These are phyloP conservation scores for Cataglyphis albicans DNA, from an alignment of 2,888 invertebrate genomes.

Conservation along the genomic window DNA sequence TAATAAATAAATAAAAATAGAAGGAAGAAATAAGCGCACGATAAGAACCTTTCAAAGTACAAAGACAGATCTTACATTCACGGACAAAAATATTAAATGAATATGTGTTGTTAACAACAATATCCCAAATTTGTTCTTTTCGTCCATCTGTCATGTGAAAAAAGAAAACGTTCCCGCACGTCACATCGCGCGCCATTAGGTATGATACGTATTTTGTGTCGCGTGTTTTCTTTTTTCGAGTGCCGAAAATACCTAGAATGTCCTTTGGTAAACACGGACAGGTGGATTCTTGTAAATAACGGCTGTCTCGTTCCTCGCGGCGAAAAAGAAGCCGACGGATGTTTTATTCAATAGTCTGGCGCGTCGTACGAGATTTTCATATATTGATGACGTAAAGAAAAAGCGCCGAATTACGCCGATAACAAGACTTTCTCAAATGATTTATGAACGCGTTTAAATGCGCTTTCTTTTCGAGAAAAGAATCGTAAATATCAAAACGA, in stretches of 20 bases:
- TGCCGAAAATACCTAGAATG: neutral
- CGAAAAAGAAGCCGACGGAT: neutral
- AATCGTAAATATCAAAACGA: neutral
- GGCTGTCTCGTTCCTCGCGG: neutral
- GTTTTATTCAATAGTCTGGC: slow-evolving; percentile 31
- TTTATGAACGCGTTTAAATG: neutral
- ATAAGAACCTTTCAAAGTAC: neutral
- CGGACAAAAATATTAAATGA: neutral
- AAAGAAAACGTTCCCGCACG: neutral
- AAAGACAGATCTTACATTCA: neutral
- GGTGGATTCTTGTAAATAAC: slow-evolving; percentile 42
- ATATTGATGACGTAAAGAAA: slow-evolving; percentile 2
- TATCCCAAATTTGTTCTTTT: neutral
- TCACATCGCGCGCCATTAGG: neutral
- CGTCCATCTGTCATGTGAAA: neutral
- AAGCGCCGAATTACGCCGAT: slow-evolving; percentile 11
- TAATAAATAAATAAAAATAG: neutral
- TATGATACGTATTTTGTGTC: neutral
- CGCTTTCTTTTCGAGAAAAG: neutral
- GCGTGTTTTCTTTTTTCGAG: neutral
- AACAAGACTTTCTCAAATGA: slow-evolving; percentile 11
- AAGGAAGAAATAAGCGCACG: neutral
- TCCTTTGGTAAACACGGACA: neutral
- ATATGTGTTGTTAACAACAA: neutral
- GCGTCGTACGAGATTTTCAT: slow-evolving; percentile 26